Conservation (phyloP, 2,113 vertebrate species). For the Indicator indicator region DNA sequence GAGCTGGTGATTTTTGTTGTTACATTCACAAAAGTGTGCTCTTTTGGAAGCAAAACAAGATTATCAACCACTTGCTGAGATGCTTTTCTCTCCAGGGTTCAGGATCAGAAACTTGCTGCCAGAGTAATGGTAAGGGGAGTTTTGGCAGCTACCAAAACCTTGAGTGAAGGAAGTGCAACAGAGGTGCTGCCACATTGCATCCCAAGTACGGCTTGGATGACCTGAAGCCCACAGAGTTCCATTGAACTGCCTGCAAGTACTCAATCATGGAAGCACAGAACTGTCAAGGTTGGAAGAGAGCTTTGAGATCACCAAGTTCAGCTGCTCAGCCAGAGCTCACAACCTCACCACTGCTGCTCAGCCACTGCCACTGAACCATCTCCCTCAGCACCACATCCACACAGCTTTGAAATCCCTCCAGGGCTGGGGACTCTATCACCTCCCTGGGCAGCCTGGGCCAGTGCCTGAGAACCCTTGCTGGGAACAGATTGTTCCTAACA, state of each 20-base stretch:
- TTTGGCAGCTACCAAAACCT: background rate
- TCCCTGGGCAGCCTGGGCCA: too few relatives aligned
- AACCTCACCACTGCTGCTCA: too few relatives aligned
- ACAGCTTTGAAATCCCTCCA: too few relatives aligned
- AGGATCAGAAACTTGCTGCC: background rate
- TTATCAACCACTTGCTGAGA: background rate
- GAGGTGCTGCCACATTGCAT: background rate
- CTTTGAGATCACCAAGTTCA: too few relatives aligned
- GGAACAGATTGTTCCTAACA: too few relatives aligned
- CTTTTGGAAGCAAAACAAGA: background rate
- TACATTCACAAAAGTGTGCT: background rate
- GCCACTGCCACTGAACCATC: too few relatives aligned
- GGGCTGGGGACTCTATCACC: too few relatives aligned
- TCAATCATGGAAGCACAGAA: background rate
- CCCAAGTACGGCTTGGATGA: background rate
- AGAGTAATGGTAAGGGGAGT: background rate
- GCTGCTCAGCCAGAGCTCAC: too few relatives aligned
- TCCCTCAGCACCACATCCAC: too few relatives aligned
- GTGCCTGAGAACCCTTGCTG: too few relatives aligned
- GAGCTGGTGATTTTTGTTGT: background rate
- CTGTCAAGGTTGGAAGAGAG: too few relatives aligned
- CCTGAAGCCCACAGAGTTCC: background rate
- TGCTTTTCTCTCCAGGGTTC: background rate
- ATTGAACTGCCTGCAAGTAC: background rate
- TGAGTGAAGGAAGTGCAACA: background rate